Evolutionary conservation across 2,888 invertebrate species (phyloP), one percentile per base, ranked within the genome.

Genomic region (Yponomeuta plumbellus): DNA sequence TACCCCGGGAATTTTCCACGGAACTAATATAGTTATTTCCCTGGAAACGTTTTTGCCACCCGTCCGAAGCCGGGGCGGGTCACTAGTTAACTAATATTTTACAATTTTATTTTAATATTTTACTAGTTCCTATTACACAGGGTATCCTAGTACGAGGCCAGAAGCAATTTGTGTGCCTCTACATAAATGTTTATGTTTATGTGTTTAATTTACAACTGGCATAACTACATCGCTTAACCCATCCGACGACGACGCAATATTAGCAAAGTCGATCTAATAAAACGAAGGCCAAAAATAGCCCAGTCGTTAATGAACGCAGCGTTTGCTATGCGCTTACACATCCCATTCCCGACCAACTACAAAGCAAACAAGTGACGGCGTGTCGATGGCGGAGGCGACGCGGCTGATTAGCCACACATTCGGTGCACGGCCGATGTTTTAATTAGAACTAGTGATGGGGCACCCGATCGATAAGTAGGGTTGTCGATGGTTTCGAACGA

Each of bases 351-450:
- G 76, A 80, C 76, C 70, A 76, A 80, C 76, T 76, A 82, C 80
- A 84, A 82, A 84, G 82, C 82, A 82, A 83, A 85, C 84, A 84
- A 83, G 83, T 75, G 77, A 71, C 76, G 80, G 75, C n/a, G 44
- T 61, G 61, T 61, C 66, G 66, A 66, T 66, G 61, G 26, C 13
- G 21, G 57, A 81, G 84, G 85, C 85, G 79, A 79, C 78, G 76
- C 72, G 85, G 80, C 84, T 90, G 88, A 91, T 90, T 90, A 86
- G 85, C 87, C 87, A 84, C 82, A 86, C 88, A 86, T 86, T 88
- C 83, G 85, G 88, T 84, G 84, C 80, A 83, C 82, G 84, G 84
- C 78, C 88, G 85, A 91, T 90, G 88, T 87, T 81, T 89, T 90
- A 90, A 91, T 91, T 89, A 90, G 85, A 85, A 85, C 83, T 77